Conservation (phyloP, 30 jellyfish, hydroid and myxozoan species). For the Aurelia sp. region DNA sequence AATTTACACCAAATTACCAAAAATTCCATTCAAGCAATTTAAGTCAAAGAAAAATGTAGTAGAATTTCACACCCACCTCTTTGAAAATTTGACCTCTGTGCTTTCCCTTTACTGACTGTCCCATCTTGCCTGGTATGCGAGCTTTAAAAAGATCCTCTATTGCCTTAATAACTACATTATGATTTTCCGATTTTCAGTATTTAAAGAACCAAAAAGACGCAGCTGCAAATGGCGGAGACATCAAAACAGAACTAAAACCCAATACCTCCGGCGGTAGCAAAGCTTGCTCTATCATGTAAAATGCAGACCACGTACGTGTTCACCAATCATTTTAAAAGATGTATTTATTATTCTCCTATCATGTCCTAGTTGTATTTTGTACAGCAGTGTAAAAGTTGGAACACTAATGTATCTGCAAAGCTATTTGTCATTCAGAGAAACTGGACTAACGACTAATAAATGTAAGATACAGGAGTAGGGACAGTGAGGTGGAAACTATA, state of each 20-base stretch:
- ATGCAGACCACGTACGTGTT: not conserved
- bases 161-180: no score
- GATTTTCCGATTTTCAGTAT: conserved; percentile 48
- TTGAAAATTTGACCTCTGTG: no score
- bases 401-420: not conserved
- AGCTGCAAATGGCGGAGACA: conserved; percentile 87
- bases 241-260: conserved; percentile 82
- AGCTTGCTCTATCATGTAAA: conserved; percentile 90
- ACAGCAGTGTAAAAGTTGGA: conserved; percentile 2
- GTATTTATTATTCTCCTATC: conserved; percentile 22
- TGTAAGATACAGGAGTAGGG: no score
- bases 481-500: no score
- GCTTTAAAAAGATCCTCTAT: no score
- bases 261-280: conserved; percentile 77
- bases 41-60: no score
- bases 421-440: not conserved
- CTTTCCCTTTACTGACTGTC: no score
- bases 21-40: no score
- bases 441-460: no score
- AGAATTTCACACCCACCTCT: no score
- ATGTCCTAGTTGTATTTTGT: not conserved
- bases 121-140: no score
- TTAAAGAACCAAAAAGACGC: conserved; percentile 88
- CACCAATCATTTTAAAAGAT: not conserved
- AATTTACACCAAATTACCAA: no score